Conservation (phyloP, 2,797 vertebrate species). For the Xenentodon cancila region DNA sequence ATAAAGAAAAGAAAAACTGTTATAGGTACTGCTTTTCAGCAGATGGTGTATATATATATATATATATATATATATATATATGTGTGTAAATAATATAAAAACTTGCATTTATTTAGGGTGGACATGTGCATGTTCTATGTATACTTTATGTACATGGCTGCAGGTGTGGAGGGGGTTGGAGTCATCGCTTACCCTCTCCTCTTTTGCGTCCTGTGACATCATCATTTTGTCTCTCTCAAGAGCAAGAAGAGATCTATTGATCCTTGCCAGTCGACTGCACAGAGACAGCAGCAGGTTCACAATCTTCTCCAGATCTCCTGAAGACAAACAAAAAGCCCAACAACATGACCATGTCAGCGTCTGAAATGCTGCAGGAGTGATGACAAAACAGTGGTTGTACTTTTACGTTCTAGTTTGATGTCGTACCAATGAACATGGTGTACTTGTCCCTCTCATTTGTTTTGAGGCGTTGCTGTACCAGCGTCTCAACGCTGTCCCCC, state of each 20-base stretch:
- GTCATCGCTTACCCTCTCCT: conserved; percentile 86
- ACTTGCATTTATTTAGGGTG: too few species aligned
- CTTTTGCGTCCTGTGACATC: conserved; percentile 63
- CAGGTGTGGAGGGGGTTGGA: neutral
- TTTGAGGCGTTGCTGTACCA: conserved; percentile 88
- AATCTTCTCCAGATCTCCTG: conserved; percentile 92
- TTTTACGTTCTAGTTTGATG: neutral
- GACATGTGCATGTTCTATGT: neutral
- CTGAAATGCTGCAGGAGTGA: too few species aligned
- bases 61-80: too few species aligned
- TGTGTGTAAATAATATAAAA: too few species aligned
- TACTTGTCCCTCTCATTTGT: conserved; percentile 94
- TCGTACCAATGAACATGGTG: conserved; percentile 89
- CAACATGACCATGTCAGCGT: too few species aligned
- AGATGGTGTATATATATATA: too few species aligned
- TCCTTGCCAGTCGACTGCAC: conserved; percentile 89
- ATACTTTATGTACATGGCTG: neutral
- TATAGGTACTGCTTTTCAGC: too few species aligned
- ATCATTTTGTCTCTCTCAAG: conserved; percentile 66
- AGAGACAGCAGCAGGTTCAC: conserved; percentile 96
- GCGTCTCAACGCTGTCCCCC: conserved; percentile 82
- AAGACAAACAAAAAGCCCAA: conserved; percentile 8
- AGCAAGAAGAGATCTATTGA: conserved; percentile 85
- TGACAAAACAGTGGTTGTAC: too few species aligned
- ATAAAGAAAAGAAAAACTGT: too few species aligned